A percentile compares a stretch with the other conserved stretches of the same genome.
Evolutionary conservation across 2,113 vertebrate genomes (phyloP).

Genomic region (Zosterops borbonicus): DNA sequence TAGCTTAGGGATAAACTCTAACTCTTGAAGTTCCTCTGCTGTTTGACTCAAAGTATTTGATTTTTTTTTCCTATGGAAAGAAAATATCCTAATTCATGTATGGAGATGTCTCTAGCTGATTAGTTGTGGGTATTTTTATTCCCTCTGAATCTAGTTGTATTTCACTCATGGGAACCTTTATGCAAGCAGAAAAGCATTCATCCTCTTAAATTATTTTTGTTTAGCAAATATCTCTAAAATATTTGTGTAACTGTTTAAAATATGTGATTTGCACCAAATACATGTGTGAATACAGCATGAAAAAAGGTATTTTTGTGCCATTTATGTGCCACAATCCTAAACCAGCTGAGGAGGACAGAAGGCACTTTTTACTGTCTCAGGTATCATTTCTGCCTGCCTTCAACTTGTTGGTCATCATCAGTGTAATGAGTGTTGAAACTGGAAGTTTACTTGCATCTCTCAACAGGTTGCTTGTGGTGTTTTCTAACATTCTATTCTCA

Average conservation of each 20-base stretch:
- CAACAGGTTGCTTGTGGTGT: neutral
- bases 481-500: neutral
- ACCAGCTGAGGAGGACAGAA: neutral
- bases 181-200: neutral
- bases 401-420: neutral
- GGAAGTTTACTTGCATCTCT: neutral
- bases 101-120: neutral
- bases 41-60: neutral
- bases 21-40: neutral
- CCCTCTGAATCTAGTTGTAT: neutral
- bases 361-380: neutral
- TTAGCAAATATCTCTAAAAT: neutral
- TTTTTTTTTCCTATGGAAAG: neutral
- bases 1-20: neutral
- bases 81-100: neutral
- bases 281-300: neutral
- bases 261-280: neutral
- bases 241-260: neutral
- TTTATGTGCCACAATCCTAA: neutral
- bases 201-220: neutral
- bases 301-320: neutral
- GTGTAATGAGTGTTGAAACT: neutral
- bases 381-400: neutral
- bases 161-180: neutral
- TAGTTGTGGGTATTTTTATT: neutral